Evolutionary conservation across 2,888 invertebrate species (phyloP), one percentile per base, ranked within the genome.

Genomic region (Nemapogon koenigi): DNA sequence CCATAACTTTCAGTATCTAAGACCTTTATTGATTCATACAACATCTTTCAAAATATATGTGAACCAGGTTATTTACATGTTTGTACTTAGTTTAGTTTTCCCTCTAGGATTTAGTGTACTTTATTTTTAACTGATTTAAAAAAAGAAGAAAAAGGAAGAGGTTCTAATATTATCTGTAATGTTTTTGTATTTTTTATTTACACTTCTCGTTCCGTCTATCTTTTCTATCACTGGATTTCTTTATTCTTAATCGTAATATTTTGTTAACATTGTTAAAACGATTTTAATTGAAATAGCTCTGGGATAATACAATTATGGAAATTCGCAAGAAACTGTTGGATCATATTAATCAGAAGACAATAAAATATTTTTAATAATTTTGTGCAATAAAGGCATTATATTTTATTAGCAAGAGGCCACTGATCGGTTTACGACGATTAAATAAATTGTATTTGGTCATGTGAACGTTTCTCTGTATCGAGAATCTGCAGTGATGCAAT

Each of bases 401-500:
- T 10, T 10, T 22, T 7, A 22, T 10, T 7, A 22, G 22, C 10
- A 19, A 6, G 11, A 33, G 33, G 11, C n/a, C 19, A 33, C 33
- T 33, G 33, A 19, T 33, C 33, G 18, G 18, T 33, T 33, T 19
- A 33, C 19, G 33, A 33, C 7, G 19, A 2, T 14, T 33, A 33
- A 19, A 33, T 33, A 46, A 44, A 50, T 55, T 55, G 54, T 53
- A 57, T 55, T 48, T 46, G 47, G 52, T 50, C 51, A 53, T 52
- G 53, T 52, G 42, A 49, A 60, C 56, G 52, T n/a, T n/a, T n/a
- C n/a, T n/a, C n/a, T 19, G 33, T 33, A 33, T 33, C 13, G 33
- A 18, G 16, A 15, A 16, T 2, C 8, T 31, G 33, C 33, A 33
- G 11, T 68, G 63, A 70, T 66, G 66, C 70, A 72, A 68, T 55